phyloP scores from a whole-genome alignment of 2,797 vertebrate species.

The Intellagama lesueurii region DNA sequence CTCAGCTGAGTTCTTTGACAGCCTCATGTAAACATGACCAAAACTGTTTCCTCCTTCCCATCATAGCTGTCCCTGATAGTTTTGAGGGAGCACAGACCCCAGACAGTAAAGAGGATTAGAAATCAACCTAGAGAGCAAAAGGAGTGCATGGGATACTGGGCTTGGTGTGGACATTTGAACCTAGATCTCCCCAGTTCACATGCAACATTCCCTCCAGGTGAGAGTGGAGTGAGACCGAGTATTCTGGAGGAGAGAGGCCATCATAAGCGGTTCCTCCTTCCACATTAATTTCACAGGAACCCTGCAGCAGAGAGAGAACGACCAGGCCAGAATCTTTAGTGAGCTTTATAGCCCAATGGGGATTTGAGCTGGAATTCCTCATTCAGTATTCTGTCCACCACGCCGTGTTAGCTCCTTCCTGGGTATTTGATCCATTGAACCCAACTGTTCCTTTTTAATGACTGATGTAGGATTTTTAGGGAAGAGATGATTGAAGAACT shows the following conservation, averaged over 20 bases:
- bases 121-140: not conserved
- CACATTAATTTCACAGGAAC: not conserved
- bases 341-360: not conserved
- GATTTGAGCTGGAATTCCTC: not conserved
- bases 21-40: constrained; percentile 58
- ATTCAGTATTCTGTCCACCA: not conserved
- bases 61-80: not conserved
- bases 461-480: no score
- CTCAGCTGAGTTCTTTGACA: constrained; percentile 58
- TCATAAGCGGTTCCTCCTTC: not conserved
- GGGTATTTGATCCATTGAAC: no score
- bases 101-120: not conserved
- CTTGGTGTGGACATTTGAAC: no score
- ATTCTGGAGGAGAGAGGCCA: not conserved
- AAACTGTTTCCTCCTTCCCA: constrained; percentile 45
- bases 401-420: no score
- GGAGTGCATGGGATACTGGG: no score
- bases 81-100: not conserved
- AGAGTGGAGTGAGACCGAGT: no score
- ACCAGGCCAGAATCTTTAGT: not conserved
- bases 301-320: not conserved
- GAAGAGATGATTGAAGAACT: no score
- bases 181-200: no score
- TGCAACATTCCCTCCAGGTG: no score
- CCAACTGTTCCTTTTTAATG: no score